These are phyloP conservation scores for Pimpla rufipes DNA, from an alignment of 2,888 invertebrate species.

Conservation along the genomic window DNA sequence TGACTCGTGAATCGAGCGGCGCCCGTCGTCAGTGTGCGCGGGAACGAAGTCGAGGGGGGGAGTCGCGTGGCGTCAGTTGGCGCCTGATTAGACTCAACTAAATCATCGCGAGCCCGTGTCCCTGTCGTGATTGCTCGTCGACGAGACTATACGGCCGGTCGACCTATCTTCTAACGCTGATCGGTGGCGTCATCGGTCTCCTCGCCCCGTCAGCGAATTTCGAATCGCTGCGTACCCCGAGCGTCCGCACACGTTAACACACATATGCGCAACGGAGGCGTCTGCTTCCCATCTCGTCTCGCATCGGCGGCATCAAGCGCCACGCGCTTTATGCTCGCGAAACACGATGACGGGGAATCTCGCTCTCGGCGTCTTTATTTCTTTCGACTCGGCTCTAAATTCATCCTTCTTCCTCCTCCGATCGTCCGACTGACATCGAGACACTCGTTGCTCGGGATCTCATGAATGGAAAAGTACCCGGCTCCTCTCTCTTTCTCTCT, in stretches of 20 bases:
- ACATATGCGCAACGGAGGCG: slow-evolving; percentile 17
- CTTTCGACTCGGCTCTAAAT: slow-evolving; percentile 13
- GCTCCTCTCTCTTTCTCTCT: too few relatives aligned
- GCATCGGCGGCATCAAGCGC: slow-evolving; percentile 35
- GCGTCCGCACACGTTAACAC: too few relatives aligned
- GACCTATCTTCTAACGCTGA: slow-evolving; percentile 48
- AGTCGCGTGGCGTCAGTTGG: slow-evolving; percentile 63
- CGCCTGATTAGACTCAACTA: slow-evolving; percentile 65
- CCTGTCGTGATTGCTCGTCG: slow-evolving; percentile 44
- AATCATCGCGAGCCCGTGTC: slow-evolving; percentile 53
- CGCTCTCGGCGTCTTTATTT: slow-evolving; percentile 9
- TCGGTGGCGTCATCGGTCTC: slow-evolving; percentile 55
- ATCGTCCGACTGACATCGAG: slow-evolving; percentile 33
- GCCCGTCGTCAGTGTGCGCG: neutral
- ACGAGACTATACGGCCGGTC: neutral
- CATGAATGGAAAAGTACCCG: slow-evolving; percentile 64
- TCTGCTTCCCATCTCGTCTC: slow-evolving; percentile 50
- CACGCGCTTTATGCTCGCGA: slow-evolving; percentile 21
- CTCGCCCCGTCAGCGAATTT: slow-evolving; percentile 57
- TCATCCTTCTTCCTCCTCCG: slow-evolving; percentile 23
- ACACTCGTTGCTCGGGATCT: slow-evolving; percentile 47
- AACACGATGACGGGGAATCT: slow-evolving; percentile 7
- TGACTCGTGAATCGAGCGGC: neutral
- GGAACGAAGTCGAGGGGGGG: neutral
- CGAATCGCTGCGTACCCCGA: slow-evolving; percentile 18